Evolutionary conservation across 2,797 vertebrate genomes (phyloP).

Genomic region (Alfaro cultratus): DNA sequence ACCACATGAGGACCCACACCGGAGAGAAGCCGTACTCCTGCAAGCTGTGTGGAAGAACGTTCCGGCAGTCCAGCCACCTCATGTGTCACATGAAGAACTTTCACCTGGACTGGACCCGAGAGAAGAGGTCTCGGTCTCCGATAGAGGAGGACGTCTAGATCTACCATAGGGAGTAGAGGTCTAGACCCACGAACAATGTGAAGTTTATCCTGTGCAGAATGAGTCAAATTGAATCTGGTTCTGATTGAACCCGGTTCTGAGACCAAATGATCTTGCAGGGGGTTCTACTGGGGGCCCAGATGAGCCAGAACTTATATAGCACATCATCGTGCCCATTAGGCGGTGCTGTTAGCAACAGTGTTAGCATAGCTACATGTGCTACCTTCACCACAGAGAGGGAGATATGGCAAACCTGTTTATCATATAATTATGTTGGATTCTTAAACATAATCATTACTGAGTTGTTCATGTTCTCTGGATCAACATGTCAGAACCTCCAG

Average conservation of each 20-base stretch:
- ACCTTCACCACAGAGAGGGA: not conserved
- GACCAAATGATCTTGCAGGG: not conserved
- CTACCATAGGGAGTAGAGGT: not conserved
- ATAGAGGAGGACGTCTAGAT: not conserved
- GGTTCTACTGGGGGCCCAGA: not conserved
- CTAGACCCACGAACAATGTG: not conserved
- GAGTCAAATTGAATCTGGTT: not conserved
- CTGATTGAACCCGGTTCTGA: not conserved
- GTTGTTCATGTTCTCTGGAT: not conserved
- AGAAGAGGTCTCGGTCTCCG: not conserved
- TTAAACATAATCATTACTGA: not conserved
- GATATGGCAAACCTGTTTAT: not conserved
- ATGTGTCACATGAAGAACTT: conserved; percentile 5
- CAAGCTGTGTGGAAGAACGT: not conserved
- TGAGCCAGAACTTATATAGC: not conserved
- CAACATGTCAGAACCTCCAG: not conserved
- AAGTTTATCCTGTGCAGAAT: not conserved
- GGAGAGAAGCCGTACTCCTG: conserved; percentile 7
- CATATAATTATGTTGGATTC: not conserved
- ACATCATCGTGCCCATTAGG: not conserved
- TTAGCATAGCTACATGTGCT: not conserved
- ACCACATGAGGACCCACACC: conserved; percentile 5
- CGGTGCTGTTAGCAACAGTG: not conserved
- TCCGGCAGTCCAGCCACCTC: conserved; percentile 1
- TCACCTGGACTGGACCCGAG: conserved; percentile 1